phyloP scores from a whole-genome alignment of 2,113 vertebrate genomes.

The Cinclus mexicanus region DNA sequence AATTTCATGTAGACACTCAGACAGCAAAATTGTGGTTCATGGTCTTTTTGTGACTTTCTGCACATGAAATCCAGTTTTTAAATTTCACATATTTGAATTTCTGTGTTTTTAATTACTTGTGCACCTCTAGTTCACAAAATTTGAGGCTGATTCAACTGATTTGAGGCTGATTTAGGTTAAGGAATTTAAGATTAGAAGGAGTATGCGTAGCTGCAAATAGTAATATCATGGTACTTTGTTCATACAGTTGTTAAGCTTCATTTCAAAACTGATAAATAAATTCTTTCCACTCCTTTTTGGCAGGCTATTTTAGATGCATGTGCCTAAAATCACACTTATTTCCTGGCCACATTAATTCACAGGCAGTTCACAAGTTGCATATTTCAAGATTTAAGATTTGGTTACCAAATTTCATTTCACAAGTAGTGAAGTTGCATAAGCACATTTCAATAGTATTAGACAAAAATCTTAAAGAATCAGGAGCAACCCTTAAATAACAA shows the following conservation, averaged over 20 bases:
- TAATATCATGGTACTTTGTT: neutral
- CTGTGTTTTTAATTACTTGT: neutral
- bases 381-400: neutral
- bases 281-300: neutral
- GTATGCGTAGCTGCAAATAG: neutral
- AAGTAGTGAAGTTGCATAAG: neutral
- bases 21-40: neutral
- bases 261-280: neutral
- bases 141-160: neutral
- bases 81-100: neutral
- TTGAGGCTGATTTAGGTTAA: neutral
- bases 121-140: neutral
- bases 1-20: neutral
- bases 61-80: neutral
- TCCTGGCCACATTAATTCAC: neutral
- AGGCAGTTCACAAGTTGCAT: rapidly evolving
- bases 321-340: neutral
- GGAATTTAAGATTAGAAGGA: neutral
- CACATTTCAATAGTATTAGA: neutral
- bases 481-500: neutral
- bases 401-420: neutral
- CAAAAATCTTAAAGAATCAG: neutral
- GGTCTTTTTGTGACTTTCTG: neutral
- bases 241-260: rapidly evolving
- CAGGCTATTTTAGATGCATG: neutral